A percentile compares a stretch with the other conserved stretches of the same genome.
phyloP scores from a whole-genome alignment of 2,113 vertebrate genomes.

The Bufo bufo region DNA sequence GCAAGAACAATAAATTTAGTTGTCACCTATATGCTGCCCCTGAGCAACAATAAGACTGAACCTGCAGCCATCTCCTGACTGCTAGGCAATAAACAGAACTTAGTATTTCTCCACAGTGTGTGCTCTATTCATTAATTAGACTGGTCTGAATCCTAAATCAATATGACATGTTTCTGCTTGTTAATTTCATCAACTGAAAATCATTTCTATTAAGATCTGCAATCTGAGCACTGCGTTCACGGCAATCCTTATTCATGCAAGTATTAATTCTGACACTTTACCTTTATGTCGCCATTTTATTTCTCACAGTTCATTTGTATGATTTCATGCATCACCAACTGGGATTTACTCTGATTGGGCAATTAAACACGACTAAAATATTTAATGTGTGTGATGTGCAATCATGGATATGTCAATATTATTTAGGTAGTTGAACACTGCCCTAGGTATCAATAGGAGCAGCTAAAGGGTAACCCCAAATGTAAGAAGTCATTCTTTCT shows the following conservation, averaged over 20 bases:
- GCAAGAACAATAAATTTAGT: neutral
- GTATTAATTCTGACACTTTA: slow-evolving; percentile 48
- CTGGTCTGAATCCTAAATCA: slow-evolving; percentile 32
- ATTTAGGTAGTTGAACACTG: neutral
- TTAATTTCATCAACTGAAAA: slow-evolving; percentile 47
- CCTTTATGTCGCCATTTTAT: slow-evolving; percentile 25
- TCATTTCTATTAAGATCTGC: slow-evolving; percentile 43
- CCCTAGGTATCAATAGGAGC: neutral
- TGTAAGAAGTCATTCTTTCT: neutral
- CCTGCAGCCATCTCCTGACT: slow-evolving; percentile 1
- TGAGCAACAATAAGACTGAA: neutral
- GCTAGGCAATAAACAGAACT: slow-evolving; percentile 15
- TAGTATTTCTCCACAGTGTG: neutral
- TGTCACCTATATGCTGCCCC: slow-evolving; percentile 1
- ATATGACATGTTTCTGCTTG: slow-evolving; percentile 49
- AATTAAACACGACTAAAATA: neutral
- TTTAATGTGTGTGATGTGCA: neutral
- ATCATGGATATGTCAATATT: neutral
- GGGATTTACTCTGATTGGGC: slow-evolving; percentile 20
- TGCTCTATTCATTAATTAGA: slow-evolving; percentile 32
- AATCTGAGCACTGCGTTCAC: neutral
- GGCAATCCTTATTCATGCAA: neutral
- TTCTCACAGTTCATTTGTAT: slow-evolving; percentile 41
- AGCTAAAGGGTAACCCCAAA: neutral
- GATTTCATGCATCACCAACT: slow-evolving; percentile 37